Evolutionary conservation across 2,113 vertebrate genomes (phyloP).

Genomic region (Seriola dumerili): DNA sequence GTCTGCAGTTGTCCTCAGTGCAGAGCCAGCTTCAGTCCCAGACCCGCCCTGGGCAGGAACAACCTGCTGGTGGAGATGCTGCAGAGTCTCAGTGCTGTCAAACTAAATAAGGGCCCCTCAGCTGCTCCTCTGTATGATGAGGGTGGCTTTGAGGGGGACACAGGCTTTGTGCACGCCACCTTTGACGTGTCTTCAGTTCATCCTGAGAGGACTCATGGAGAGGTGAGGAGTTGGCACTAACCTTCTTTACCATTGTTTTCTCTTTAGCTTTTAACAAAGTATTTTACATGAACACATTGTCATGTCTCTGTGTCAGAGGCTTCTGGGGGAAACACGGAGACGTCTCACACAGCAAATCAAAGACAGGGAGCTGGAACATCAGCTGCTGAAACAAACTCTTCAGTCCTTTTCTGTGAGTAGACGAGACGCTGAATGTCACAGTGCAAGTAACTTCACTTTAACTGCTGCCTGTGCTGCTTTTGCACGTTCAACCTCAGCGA

Average conservation of each 20-base stretch:
- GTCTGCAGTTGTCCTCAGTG: constrained; percentile 33
- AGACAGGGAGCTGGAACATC: not conserved
- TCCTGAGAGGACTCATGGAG: not conserved
- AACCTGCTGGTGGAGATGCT: constrained; percentile 34
- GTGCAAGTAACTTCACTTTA: too few species aligned
- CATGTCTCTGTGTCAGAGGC: constrained; percentile 1
- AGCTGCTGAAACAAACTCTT: constrained; percentile 14
- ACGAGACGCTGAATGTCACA: not conserved
- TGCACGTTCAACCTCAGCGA: too few species aligned
- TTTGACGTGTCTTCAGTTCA: constrained; percentile 18
- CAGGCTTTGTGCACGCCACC: constrained; percentile 10
- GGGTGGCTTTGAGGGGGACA: not conserved
- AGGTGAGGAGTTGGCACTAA: not conserved
- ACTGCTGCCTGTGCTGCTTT: too few species aligned
- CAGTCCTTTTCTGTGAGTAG: constrained; percentile 25
- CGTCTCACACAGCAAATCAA: not conserved
- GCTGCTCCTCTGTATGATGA: constrained; percentile 10
- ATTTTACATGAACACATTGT: not conserved
- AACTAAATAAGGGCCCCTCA: constrained; percentile 3
- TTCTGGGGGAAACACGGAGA: not conserved
- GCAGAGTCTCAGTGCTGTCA: not conserved
- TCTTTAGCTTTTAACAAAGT: not conserved
- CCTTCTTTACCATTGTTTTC: not conserved
- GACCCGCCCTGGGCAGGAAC: constrained; percentile 31
- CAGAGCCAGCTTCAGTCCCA: constrained; percentile 38